These are phyloP conservation scores for Heliconius erato DNA, from an alignment of 2,888 invertebrate genomes.

Conservation along the genomic window DNA sequence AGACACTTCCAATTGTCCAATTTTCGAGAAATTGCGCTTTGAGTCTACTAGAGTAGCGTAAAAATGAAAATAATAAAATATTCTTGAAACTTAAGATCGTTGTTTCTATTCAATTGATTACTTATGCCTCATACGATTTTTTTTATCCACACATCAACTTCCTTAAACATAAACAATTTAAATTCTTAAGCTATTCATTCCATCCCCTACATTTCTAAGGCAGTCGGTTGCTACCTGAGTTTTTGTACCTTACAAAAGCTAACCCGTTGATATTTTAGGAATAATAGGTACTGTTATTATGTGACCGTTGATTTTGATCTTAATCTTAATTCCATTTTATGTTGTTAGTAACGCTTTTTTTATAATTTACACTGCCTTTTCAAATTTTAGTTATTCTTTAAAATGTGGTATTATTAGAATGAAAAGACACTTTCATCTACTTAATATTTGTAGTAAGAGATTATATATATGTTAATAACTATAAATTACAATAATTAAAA, in stretches of 20 bases:
- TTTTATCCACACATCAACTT: neutral
- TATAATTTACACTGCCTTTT: neutral
- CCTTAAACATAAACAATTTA: conserved; percentile 15
- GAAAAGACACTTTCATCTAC: neutral
- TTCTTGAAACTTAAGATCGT: too few relatives aligned
- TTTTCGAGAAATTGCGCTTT: too few relatives aligned
- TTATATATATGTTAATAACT: neutral
- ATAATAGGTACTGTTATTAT: conserved; percentile 39
- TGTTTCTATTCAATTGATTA: neutral
- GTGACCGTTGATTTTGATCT: conserved; percentile 44
- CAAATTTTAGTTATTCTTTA: neutral
- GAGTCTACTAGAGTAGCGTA: too few relatives aligned
- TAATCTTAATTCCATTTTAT: conserved; percentile 32
- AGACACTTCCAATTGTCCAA: too few relatives aligned
- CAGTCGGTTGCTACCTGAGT: conserved; percentile 46
- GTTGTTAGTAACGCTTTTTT: conserved; percentile 7
- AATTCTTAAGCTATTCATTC: conserved; percentile 6
- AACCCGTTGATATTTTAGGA: conserved; percentile 42
- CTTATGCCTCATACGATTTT: neutral
- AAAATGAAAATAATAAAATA: too few relatives aligned
- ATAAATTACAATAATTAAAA: too few relatives aligned
- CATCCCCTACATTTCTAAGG: conserved; percentile 8
- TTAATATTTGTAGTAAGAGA: too few relatives aligned
- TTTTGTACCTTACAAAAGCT: conserved; percentile 42
- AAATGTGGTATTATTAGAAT: neutral